Conservation (phyloP, 1,140 invertebrate species). For the Cherax destructor region DNA sequence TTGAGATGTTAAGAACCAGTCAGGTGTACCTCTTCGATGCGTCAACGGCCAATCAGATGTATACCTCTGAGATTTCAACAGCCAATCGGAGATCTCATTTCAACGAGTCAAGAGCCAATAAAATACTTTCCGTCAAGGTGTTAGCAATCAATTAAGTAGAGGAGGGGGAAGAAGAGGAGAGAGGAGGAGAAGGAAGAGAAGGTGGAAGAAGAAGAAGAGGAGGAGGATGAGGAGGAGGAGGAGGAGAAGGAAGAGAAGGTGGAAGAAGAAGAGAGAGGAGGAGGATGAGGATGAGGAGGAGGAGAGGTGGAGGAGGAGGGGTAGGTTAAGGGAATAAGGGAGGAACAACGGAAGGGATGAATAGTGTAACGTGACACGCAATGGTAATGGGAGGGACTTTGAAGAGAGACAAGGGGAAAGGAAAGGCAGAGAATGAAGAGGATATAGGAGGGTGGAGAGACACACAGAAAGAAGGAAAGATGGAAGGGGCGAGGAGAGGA, state of each 20-base stretch:
- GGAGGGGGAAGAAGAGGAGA: not conserved
- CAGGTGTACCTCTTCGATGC: not conserved
- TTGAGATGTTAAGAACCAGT: not conserved
- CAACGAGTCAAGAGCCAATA: not conserved
- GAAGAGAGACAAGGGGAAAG: no score
- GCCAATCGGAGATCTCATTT: not conserved
- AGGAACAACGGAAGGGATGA: no score
- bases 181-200: not conserved
- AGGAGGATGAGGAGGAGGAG: not conserved
- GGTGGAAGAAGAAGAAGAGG: not conserved
- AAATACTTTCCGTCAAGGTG: not conserved
- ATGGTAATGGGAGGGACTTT: no score
- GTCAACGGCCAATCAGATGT: not conserved
- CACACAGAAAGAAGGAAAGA: no score
- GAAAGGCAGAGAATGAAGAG: no score
- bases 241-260: no score
- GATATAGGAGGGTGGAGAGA: no score
- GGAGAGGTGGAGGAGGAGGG: not conserved
- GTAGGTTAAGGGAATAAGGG: no score
- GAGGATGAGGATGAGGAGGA: no score
- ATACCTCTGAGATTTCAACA: not conserved
- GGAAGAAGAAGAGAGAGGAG: no score
- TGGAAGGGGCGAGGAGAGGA: no score
- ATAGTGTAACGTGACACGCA: no score
- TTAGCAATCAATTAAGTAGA: not conserved